Base-by-base conservation (phyloP, 2,888 invertebrate genomes). In the Pheosia tremula region DNA sequence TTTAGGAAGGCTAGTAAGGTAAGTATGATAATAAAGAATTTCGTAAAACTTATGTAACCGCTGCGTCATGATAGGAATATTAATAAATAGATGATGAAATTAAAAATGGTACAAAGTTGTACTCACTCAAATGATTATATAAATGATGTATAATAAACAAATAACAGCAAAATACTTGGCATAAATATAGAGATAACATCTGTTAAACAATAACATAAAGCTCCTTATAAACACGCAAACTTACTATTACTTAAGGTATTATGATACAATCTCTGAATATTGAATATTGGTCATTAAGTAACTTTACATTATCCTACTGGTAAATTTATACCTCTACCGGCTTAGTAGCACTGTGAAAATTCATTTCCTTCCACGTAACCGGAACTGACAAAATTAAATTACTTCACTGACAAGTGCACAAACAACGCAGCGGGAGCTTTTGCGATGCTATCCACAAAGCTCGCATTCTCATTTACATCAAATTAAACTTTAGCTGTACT, bases 391-490 rank as follows among this genome's bases (percentile, higher is more conserved):
- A 83, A 86, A 81, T 85, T 73, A 81, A 84, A 85, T 84, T 83
- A 81, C 78, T 73, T 55, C 71, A 78, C 83, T 78, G 87, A 87
- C 86, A 86, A 82, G 74, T 81, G 81, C 80, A 81, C 87, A 85
- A 89, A 87, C 84, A 83, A 85, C 86, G 52, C 89, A 85, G 88
- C 87, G 75, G 87, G 88, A 69, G 75, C 66, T 66, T 77, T 66
- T 66, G 69, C 72, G 72, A 72, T 71, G 58, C 66, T 75, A 64
- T 70, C 67, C 68, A 63, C 38, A 38, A 73, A 59, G 65, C 69
- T 67, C 61, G 63, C 36, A 57, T 58, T 55, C 39, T 11, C 38
- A 41, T 47, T 11, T 55, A 66, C 7, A 55, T 56, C 8, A 71
- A 69, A 64, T 56, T 57, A 11, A 54, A 11, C 67, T 67, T 63